Conservation (phyloP, 2,113 vertebrate genomes). For the Telmatochromis sp. region DNA sequence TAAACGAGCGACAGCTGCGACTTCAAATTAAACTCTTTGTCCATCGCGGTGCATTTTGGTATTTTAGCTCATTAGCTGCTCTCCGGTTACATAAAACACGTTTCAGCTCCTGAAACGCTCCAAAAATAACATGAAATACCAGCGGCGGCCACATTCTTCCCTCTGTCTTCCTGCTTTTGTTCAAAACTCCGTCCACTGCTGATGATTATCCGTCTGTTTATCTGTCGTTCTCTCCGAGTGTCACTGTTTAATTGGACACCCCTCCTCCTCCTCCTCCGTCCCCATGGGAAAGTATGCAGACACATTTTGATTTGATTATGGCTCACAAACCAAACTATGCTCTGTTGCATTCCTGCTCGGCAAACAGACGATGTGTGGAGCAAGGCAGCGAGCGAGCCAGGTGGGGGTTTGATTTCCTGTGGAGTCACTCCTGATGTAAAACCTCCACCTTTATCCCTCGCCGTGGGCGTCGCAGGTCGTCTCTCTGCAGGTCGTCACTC, state of each 20-base stretch:
- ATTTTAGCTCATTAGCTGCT: constrained; percentile 37
- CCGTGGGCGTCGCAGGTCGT: neutral
- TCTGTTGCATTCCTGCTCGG: constrained; percentile 5
- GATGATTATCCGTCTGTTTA: constrained; percentile 20
- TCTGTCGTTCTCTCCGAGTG: constrained; percentile 14
- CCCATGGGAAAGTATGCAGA: constrained; percentile 64
- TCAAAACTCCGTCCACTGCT: neutral
- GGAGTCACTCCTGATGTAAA: neutral
- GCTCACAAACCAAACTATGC: constrained; percentile 43
- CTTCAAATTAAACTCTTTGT: neutral
- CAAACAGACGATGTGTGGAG: neutral
- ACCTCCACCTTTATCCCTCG: neutral
- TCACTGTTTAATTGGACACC: constrained; percentile 52
- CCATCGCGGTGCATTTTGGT: neutral
- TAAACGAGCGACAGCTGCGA: neutral
- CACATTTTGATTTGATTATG: constrained; percentile 61
- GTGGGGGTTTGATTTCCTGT: neutral
- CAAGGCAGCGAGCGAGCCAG: neutral
- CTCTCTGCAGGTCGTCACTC: neutral
- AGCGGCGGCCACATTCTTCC: neutral
- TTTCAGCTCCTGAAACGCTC: constrained; percentile 3
- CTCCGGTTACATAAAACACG: constrained; percentile 3
- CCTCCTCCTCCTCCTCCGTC: neutral
- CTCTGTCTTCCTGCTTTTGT: constrained; percentile 5
- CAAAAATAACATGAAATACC: constrained; percentile 36